phyloP scores from a whole-genome alignment of 2,113 vertebrate species.

The Toxotes chatareus region DNA sequence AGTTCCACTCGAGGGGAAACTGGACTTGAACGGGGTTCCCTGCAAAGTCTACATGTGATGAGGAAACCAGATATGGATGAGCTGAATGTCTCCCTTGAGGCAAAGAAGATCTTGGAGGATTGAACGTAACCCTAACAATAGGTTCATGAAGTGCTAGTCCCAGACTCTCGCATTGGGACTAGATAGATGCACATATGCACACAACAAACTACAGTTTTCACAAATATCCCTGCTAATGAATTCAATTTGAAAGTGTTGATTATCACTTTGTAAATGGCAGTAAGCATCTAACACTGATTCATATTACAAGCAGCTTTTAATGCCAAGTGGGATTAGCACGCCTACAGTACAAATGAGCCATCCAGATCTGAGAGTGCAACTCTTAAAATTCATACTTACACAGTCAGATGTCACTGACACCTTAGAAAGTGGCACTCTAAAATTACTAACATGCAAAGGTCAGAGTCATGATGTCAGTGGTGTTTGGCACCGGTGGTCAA shows the following conservation, averaged over 20 bases:
- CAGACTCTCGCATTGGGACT: constrained; percentile 3
- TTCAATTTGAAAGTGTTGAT: background rate
- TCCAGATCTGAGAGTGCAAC: constrained; percentile 41
- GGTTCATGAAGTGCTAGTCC: constrained; percentile 1
- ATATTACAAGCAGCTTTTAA: constrained; percentile 12
- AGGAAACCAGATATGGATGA: constrained; percentile 71
- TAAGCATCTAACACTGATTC: constrained; percentile 34
- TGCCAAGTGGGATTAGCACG: constrained; percentile 50
- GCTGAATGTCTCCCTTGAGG: constrained; percentile 55
- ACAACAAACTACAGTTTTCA: constrained; percentile 8
- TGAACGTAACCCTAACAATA: constrained; percentile 32
- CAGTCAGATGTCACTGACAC: constrained; percentile 58
- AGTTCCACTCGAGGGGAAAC: constrained; percentile 50
- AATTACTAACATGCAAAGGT: constrained; percentile 65
- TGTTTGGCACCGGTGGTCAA: constrained; percentile 20
- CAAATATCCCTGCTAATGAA: background rate
- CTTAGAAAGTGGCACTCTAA: constrained; percentile 56
- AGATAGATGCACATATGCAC: background rate
- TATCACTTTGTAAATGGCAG: constrained; percentile 15
- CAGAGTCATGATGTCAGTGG: constrained; percentile 66
- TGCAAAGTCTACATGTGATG: constrained; percentile 62
- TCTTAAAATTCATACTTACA: constrained; percentile 49
- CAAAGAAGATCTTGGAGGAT: constrained; percentile 42
- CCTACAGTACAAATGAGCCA: constrained; percentile 27
- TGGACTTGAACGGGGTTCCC: constrained; percentile 37